These are phyloP conservation scores for Echiichthys vipera DNA, from an alignment of 2,797 vertebrate species.

Conservation along the genomic window DNA sequence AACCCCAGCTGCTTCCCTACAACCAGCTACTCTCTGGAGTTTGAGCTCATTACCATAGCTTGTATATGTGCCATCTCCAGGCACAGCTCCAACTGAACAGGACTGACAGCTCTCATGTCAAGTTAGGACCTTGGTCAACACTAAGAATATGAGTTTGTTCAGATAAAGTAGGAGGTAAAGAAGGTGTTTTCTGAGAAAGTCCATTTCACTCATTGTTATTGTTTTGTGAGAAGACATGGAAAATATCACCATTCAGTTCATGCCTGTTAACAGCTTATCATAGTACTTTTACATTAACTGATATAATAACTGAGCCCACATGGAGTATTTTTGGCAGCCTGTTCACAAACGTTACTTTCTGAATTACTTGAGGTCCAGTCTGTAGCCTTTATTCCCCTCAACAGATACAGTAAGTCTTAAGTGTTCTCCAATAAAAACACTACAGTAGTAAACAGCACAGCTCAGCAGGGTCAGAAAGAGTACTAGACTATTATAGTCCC, in stretches of 20 bases:
- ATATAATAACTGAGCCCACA: slow-evolving; percentile 5
- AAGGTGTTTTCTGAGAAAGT: slow-evolving; percentile 12
- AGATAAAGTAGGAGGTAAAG: neutral
- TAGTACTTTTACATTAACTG: slow-evolving; percentile 29
- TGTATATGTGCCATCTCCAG: slow-evolving; percentile 85
- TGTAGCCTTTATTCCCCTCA: neutral
- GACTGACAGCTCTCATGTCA: neutral
- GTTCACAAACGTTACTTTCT: neutral
- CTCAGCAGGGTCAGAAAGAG: neutral
- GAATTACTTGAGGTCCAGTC: neutral
- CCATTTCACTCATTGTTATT: slow-evolving; percentile 12
- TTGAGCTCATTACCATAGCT: slow-evolving; percentile 83
- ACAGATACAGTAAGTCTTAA: neutral
- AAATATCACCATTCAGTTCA: slow-evolving; percentile 6
- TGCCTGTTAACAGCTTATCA: slow-evolving; percentile 13
- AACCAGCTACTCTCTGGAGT: slow-evolving; percentile 79
- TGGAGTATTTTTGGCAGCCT: neutral
- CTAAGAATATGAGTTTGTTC: neutral
- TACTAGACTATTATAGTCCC: neutral
- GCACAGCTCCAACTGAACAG: slow-evolving; percentile 69
- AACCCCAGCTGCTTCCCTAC: slow-evolving; percentile 76
- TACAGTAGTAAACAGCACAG: neutral
- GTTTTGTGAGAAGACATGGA: slow-evolving; percentile 2
- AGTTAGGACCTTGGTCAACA: neutral
- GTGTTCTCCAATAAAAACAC: neutral